Evolutionary conservation across 2,888 invertebrate genomes (phyloP).

Genomic region (Epistrophe grossulariae): DNA sequence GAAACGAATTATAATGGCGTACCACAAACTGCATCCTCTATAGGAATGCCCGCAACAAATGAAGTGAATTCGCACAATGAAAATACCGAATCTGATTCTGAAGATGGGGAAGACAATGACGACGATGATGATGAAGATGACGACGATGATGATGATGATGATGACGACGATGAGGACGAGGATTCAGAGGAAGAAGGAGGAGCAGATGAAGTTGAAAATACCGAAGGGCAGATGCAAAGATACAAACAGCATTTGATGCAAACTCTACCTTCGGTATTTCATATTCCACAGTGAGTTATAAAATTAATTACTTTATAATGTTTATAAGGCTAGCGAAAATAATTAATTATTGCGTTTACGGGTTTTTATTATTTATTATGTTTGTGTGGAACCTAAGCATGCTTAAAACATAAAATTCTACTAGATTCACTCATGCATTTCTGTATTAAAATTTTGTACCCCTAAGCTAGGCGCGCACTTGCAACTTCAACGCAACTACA

Average conservation of each 20-base stretch:
- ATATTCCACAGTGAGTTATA: conserved; percentile 67
- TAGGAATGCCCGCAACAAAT: conserved; percentile 42
- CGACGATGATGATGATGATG: conserved; percentile 79
- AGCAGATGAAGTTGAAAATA: conserved; percentile 50
- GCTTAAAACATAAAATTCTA: no score
- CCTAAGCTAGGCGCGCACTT: no score
- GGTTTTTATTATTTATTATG: no score
- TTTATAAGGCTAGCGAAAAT: background rate
- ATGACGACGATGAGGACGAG: conserved; percentile 79
- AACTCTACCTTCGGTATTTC: conserved; percentile 60
- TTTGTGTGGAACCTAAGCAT: no score
- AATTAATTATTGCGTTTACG: no score
- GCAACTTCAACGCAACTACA: no score
- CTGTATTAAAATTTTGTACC: no score
- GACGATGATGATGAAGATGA: conserved; percentile 76
- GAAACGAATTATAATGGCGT: conserved; percentile 39
- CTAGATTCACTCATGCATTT: no score
- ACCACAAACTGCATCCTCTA: conserved; percentile 25
- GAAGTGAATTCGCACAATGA: conserved; percentile 60
- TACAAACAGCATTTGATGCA: conserved; percentile 63
- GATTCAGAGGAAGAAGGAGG: conserved; percentile 76
- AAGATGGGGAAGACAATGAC: conserved; percentile 54
- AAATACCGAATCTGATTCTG: conserved; percentile 47
- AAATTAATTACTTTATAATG: background rate
- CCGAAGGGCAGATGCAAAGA: conserved; percentile 51